phyloP scores from a whole-genome alignment of 2,113 vertebrate species.

The Dasyurus viverrinus region DNA sequence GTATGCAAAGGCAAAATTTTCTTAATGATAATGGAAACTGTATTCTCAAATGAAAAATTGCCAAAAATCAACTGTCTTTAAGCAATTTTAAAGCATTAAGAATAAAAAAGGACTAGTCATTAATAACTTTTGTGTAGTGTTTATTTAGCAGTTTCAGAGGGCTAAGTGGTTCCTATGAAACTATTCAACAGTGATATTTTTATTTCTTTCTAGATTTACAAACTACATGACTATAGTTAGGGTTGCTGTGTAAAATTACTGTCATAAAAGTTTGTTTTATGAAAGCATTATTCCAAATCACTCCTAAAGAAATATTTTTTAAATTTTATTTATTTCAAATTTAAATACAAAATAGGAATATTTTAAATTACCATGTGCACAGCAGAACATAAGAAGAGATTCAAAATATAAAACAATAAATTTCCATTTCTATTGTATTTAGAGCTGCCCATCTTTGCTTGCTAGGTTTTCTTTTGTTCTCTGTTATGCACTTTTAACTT shows the following conservation, averaged over 20 bases:
- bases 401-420: no score
- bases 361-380: no score
- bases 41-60: slow-evolving; percentile 18
- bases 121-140: background rate
- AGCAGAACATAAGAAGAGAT: no score
- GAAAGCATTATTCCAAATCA: slow-evolving; percentile 6
- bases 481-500: no score
- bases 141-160: background rate
- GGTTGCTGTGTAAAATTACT: background rate
- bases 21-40: background rate
- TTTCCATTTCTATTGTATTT: no score
- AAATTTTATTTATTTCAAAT: no score
- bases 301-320: no score
- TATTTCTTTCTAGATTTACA: slow-evolving; percentile 9
- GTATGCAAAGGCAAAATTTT: slow-evolving; percentile 2
- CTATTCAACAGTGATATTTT: background rate
- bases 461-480: no score
- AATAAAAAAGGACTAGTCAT: background rate
- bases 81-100: background rate
- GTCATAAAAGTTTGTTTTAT: slow-evolving; percentile 1
- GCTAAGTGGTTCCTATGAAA: background rate
- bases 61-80: background rate
- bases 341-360: no score
- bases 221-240: background rate
- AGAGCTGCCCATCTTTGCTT: no score